phyloP scores from a whole-genome alignment of 2,888 invertebrate genomes.

The Drosophila meridionalis region DNA sequence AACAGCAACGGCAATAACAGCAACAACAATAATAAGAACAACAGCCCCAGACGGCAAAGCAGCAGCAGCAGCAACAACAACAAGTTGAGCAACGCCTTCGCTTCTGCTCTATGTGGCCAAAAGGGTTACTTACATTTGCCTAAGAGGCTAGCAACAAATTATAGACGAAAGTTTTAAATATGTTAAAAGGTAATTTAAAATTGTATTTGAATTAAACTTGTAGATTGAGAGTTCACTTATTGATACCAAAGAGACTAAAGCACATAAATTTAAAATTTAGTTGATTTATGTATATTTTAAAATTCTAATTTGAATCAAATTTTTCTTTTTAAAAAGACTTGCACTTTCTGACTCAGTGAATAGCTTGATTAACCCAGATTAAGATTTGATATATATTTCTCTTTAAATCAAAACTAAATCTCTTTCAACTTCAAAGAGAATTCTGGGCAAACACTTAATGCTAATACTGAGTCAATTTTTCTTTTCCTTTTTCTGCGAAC shows the following conservation, averaged over 20 bases:
- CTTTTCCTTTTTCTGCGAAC: background rate
- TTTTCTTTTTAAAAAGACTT: too few species aligned
- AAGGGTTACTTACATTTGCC: slow-evolving; percentile 14
- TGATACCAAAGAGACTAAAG: too few species aligned
- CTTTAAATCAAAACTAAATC: background rate
- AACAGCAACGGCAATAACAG: slow-evolving; percentile 21
- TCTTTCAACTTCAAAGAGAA: background rate
- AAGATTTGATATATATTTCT: background rate
- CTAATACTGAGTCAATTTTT: background rate
- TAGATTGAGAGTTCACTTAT: too few species aligned
- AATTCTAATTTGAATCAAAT: too few species aligned
- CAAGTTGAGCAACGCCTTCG: slow-evolving; percentile 49
- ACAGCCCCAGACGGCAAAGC: slow-evolving; percentile 18
- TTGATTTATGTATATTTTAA: too few species aligned
- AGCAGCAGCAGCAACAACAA: slow-evolving; percentile 19
- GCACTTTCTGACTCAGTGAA: too few species aligned
- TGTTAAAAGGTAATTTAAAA: background rate
- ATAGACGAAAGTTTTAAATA: background rate
- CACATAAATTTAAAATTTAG: too few species aligned
- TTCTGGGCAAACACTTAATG: background rate
- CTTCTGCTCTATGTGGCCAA: slow-evolving; percentile 48
- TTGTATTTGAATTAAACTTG: background rate
- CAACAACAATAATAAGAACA: slow-evolving; percentile 27
- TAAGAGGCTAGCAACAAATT: slow-evolving; percentile 1
- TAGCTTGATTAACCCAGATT: background rate